Evolutionary conservation across 2,113 vertebrate species (phyloP).

Genomic region (Nothobranchius kuhntae): DNA sequence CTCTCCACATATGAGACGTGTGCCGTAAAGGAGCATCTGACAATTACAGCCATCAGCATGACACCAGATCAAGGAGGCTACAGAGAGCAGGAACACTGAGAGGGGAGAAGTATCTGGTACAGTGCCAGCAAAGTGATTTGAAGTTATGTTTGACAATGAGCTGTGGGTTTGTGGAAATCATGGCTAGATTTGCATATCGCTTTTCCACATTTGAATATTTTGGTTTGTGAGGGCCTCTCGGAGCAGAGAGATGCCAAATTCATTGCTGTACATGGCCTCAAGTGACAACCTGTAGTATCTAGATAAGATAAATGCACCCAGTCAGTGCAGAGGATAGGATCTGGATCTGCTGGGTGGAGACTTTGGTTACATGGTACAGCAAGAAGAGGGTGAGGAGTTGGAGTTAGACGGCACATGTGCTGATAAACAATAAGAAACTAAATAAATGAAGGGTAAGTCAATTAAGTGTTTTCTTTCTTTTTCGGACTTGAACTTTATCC

Average conservation of each 20-base stretch:
- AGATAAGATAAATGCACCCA: not conserved
- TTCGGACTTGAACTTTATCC: not conserved
- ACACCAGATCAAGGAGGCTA: constrained; percentile 68
- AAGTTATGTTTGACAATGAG: constrained; percentile 65
- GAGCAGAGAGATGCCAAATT: constrained; percentile 11
- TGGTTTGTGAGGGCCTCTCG: constrained; percentile 10
- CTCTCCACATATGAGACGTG: constrained; percentile 60
- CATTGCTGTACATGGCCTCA: not conserved
- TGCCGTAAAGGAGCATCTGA: constrained; percentile 57
- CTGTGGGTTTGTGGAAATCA: constrained; percentile 52
- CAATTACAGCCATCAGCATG: constrained; percentile 66
- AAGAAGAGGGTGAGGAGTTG: not conserved
- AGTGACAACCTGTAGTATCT: not conserved
- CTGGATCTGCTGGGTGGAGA: not conserved
- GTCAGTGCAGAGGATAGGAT: not conserved
- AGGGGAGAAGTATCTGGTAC: constrained; percentile 25
- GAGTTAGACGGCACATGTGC: too few relatives aligned
- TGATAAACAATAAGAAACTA: too few relatives aligned
- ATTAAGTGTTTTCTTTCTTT: not conserved
- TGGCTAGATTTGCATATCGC: constrained; percentile 51
- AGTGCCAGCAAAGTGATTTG: constrained; percentile 52
- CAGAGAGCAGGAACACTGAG: constrained; percentile 33
- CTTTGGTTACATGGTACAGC: not conserved
- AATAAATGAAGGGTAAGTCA: too few relatives aligned
- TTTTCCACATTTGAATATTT: constrained; percentile 55